Evolutionary conservation across 2,113 vertebrate genomes (phyloP).

Genomic region (Gracilinanus agilis): DNA sequence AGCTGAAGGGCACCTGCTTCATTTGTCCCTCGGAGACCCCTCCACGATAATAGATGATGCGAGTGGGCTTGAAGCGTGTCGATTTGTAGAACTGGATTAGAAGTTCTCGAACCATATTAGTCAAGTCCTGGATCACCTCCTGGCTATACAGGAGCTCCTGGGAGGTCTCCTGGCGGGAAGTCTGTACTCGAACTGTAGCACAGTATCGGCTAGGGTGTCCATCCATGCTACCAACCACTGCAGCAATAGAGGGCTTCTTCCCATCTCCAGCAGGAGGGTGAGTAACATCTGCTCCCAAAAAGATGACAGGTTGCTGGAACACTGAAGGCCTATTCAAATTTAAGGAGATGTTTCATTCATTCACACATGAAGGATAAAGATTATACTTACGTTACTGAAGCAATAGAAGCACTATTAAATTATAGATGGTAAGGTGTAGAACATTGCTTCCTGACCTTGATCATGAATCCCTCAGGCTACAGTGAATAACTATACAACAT

Average conservation of each 20-base stretch:
- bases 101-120: constrained; percentile 97
- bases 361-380: constrained; percentile 37
- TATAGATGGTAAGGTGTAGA: not conserved
- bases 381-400: not conserved
- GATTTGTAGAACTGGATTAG: constrained; percentile 99
- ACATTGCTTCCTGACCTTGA: not conserved
- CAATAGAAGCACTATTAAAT: not conserved
- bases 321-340: constrained; percentile 91
- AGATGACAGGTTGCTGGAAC: constrained; percentile 99
- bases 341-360: constrained; percentile 53
- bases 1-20: constrained; percentile 92
- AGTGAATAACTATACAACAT: not conserved
- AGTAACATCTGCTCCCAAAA: constrained; percentile 97
- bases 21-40: constrained; percentile 99
- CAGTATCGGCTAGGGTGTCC: constrained; percentile 99
- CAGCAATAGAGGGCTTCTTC: constrained; percentile 98
- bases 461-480: not conserved
- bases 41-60: constrained; percentile 99
- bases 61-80: constrained; percentile 97
- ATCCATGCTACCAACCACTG: constrained; percentile 99
- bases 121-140: constrained; percentile 98
- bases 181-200: constrained; percentile 97
- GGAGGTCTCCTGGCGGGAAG: constrained; percentile 95
- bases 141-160: constrained; percentile 98
- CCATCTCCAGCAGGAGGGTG: constrained; percentile 97